Evolutionary conservation across 2,113 vertebrate species (phyloP), one percentile per base, ranked within the genome.

Genomic region (Pagrus major): DNA sequence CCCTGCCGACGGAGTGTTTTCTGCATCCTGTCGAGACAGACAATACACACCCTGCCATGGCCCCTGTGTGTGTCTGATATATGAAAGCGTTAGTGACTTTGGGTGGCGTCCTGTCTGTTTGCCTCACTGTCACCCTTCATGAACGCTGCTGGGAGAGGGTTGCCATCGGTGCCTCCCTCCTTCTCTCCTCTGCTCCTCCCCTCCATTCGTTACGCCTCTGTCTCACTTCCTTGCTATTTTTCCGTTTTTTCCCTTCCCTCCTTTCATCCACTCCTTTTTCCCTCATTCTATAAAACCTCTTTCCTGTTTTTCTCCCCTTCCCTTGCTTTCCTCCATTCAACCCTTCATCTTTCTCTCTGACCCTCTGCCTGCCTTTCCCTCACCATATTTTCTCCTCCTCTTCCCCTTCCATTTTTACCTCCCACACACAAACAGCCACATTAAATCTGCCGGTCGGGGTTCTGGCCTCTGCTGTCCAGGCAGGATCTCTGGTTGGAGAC

Each of bases 61-160:
- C 85, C 88, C 61, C 64, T 66, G 55, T 83, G 73, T 79, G 81
- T 59, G 76, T 90, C 85, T 86, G 71, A 71, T 80, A 74, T 25
- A 59, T 85, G 86, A 69, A 83, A 87, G 86, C 72, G 3, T 77
- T 86, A 85, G 78, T 91, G 89, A 90, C 92, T 93, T 60, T 89
- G 91, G 91, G 90, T 89, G 76, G 74, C 55, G 23, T 90, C 85
- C 82, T 95, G 94, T 94, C 93, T 42, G 77, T 58, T 93, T 27
- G 60, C 77, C 46, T 95, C 88, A 94, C 78, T 51, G 84, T 95
- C 93, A 94, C 29, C 72, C 87, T 82, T 42, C 77, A 79, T 78
- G 80, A 66, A 52, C 33, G 64, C 91, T 86, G 80, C 80, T 75
- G 79, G 88, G 72, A 83, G 75, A 85, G 46, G 37, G 73, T 68